Conservation (phyloP, 1,140 invertebrate genomes). For the Penaeus chinensis region DNA sequence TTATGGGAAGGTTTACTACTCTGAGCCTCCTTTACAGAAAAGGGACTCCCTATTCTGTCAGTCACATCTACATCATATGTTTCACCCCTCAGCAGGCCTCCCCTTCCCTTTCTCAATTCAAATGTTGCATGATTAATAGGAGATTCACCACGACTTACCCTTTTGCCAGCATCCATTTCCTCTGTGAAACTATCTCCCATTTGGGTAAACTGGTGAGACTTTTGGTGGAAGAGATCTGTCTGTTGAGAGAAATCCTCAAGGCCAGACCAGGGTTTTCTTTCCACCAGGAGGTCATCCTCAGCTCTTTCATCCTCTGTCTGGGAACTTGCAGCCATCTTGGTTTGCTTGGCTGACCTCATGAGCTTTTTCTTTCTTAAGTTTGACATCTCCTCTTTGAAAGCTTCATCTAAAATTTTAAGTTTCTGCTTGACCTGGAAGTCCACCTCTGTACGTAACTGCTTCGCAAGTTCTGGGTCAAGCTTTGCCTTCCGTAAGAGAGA, state of each 20-base stretch:
- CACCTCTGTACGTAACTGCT: conserved; percentile 28
- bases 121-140: not conserved
- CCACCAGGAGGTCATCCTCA: too few species aligned
- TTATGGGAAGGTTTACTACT: not conserved
- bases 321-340: not conserved
- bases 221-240: too few species aligned
- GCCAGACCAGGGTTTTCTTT: too few species aligned
- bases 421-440: conserved; percentile 8
- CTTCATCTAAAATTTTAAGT: conserved; percentile 4
- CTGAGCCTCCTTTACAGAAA: too few species aligned
- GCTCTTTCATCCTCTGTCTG: not conserved
- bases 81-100: not conserved
- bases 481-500: conserved; percentile 35
- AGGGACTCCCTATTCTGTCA: not conserved
- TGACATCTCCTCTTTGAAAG: conserved; percentile 3
- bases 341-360: conserved; percentile 9
- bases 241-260: too few species aligned
- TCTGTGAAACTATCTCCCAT: too few species aligned
- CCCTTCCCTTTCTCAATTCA: not conserved
- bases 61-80: conserved; percentile 30
- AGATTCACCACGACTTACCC: not conserved
- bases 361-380: conserved; percentile 4
- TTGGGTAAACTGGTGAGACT: too few species aligned
- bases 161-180: too few species aligned
- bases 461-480: conserved; percentile 25